phyloP scores from a whole-genome alignment of 2,797 vertebrate species.

The Anguilla obscura region DNA sequence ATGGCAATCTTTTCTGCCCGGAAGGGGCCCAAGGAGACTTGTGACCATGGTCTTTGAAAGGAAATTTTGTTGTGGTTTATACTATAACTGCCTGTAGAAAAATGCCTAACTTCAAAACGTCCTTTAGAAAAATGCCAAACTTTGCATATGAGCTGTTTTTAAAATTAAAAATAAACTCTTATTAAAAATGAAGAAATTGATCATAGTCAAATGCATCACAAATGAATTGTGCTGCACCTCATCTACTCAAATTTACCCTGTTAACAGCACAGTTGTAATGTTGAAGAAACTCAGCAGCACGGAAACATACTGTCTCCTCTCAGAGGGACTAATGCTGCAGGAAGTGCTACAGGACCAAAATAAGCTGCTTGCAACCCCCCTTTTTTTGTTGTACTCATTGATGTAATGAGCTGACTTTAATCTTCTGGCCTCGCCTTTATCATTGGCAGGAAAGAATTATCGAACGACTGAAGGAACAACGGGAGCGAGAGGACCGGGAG shows the following conservation, averaged over 20 bases:
- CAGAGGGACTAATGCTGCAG: neutral
- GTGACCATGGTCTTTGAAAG: neutral
- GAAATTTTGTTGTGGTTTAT: neutral
- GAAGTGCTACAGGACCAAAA: neutral
- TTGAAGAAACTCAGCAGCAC: constrained; percentile 18
- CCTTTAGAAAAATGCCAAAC: neutral
- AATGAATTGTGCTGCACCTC: neutral
- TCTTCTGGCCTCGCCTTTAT: constrained; percentile 40
- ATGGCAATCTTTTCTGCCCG: neutral
- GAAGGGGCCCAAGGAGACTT: neutral
- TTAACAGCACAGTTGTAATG: neutral
- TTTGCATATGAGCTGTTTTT: neutral
- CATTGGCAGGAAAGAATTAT: constrained; percentile 92
- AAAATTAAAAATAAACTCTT: neutral
- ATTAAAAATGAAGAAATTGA: neutral
- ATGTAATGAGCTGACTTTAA: constrained; percentile 13
- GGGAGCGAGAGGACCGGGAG: constrained; percentile 94
- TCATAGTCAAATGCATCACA: neutral
- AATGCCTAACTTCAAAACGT: neutral
- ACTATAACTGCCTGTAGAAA: neutral
- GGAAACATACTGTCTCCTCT: constrained; percentile 22
- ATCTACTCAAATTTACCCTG: neutral
- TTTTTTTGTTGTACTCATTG: neutral
- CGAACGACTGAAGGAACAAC: constrained; percentile 96
- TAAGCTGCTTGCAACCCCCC: neutral